Evolutionary conservation across 2,797 vertebrate species (phyloP).

Genomic region (Argya squamiceps): DNA sequence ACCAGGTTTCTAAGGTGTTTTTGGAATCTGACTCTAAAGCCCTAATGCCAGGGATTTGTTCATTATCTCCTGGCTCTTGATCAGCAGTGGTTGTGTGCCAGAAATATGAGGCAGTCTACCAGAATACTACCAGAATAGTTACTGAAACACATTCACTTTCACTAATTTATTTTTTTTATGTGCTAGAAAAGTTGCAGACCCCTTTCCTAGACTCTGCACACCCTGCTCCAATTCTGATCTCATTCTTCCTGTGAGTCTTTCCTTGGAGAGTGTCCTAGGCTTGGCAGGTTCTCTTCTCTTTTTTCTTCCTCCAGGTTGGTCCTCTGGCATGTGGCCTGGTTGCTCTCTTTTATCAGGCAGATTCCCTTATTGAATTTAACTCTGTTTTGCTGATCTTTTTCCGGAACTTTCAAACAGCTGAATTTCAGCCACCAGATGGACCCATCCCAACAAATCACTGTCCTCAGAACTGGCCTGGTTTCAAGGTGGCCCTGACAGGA

Average conservation of each 20-base stretch:
- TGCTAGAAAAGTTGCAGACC: slow-evolving; percentile 20
- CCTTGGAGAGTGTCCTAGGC: slow-evolving; percentile 33
- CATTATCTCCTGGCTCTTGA: background rate
- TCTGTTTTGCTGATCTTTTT: background rate
- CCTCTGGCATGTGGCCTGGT: background rate
- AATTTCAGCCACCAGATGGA: background rate
- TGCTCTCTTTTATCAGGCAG: slow-evolving; percentile 1
- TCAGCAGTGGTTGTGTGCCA: background rate
- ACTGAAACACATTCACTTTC: background rate
- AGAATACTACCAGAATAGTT: background rate
- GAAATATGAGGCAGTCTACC: background rate
- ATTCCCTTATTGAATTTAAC: background rate
- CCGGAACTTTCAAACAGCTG: background rate
- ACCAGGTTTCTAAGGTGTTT: slow-evolving; percentile 34
- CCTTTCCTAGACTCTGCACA: background rate
- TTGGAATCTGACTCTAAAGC: background rate
- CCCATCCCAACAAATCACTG: background rate
- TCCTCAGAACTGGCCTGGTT: background rate
- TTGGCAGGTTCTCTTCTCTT: background rate
- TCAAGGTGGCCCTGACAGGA: background rate
- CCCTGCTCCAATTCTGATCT: slow-evolving; percentile 33
- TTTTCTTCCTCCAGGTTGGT: slow-evolving; percentile 29
- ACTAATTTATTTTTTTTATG: background rate
- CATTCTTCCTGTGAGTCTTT: slow-evolving; percentile 36
- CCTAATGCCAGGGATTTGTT: background rate